Base-by-base conservation (phyloP, 2,888 invertebrate species). In the Coelinius sp. region DNA sequence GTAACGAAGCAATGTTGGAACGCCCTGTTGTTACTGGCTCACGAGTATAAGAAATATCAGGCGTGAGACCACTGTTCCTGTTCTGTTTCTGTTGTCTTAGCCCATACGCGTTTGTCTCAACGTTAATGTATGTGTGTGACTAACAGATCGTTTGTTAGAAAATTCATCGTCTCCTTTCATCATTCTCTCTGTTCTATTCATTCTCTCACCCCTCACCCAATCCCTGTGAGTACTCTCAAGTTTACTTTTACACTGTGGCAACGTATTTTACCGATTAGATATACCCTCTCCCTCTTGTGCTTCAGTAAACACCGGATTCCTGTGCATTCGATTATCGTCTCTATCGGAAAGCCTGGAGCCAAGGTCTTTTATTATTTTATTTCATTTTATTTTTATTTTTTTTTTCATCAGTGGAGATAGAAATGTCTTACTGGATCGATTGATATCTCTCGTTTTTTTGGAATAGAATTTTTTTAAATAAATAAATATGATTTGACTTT, bases 231-330 rank as follows among this genome's bases (percentile, higher is more conserved):
- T 6, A 14, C 14, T 27, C n/a, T 4, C 5, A 25, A 56, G n/a
- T 65, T 65, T 65, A 17, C 24, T 25, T 46, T 65, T 46, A 46
- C 44, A 44, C 22, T 24, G n/a, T 12, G 35, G 10, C 44, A 14
- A 49, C 67, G 67, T 79, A 79, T 82, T 80, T 77, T 75, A 75
- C 77, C 81, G 84, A 83, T 84, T 83, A 84, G 84, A 84, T 84
- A 84, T 79, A 81, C 74, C n/a, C n/a, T 73, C 68, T 75, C 77
- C 17, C 46, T 17, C 49, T 20, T 38, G 44, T 20, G 38, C 41
- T 56, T 31, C 35, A 68, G 78, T 76, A 81, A 80, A 82, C 79
- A 81, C 56, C 59, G 73, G 56, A 46, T 64, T 74, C 53, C 73
- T 72, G 72, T 76, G 68, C 41, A 68, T 71, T 71, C 64, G 68